Percentiles rank a stretch among this genome's conserved stretches.
Evolutionary conservation across 2,113 vertebrate genomes (phyloP).

Genomic region (Eubucco bourcierii): DNA sequence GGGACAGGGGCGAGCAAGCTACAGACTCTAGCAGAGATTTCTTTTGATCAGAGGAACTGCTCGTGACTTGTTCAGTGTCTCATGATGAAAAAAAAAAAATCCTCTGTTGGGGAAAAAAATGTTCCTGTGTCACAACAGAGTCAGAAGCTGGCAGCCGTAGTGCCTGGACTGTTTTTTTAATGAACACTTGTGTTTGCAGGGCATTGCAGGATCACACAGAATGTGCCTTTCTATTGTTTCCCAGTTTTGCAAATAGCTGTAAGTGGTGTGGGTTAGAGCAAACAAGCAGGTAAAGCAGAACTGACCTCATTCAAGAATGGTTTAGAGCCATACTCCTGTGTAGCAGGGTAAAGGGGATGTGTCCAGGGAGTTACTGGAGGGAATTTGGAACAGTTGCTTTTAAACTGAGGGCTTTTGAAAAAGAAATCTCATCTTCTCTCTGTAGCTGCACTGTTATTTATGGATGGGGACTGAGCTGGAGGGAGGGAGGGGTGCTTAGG

Average conservation of each 20-base stretch:
- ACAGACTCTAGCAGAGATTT: conserved; percentile 1
- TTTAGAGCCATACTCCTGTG: neutral
- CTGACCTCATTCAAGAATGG: neutral
- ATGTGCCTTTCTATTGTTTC: neutral
- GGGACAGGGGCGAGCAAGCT: neutral
- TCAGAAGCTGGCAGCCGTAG: neutral
- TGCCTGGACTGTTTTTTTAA: neutral
- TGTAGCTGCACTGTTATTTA: neutral
- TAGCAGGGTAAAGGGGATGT: neutral
- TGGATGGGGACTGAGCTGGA: neutral
- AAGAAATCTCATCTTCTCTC: neutral
- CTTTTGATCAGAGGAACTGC: conserved; percentile 55
- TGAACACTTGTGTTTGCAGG: conserved; percentile 39
- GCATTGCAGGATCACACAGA: neutral
- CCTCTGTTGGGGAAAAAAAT: neutral
- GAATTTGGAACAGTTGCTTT: neutral
- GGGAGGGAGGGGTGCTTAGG: neutral
- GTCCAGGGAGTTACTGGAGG: neutral
- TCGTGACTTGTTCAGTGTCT: conserved; percentile 1
- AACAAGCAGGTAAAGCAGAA: conserved; percentile 9
- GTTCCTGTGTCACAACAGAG: conserved; percentile 3
- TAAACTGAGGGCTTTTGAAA: neutral
- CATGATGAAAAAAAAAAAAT: conserved; percentile 13
- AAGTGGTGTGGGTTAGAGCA: conserved; percentile 5
- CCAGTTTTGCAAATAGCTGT: neutral